These are phyloP conservation scores for Yponomeuta plumbellus DNA, from an alignment of 2,888 invertebrate genomes.

Conservation along the genomic window DNA sequence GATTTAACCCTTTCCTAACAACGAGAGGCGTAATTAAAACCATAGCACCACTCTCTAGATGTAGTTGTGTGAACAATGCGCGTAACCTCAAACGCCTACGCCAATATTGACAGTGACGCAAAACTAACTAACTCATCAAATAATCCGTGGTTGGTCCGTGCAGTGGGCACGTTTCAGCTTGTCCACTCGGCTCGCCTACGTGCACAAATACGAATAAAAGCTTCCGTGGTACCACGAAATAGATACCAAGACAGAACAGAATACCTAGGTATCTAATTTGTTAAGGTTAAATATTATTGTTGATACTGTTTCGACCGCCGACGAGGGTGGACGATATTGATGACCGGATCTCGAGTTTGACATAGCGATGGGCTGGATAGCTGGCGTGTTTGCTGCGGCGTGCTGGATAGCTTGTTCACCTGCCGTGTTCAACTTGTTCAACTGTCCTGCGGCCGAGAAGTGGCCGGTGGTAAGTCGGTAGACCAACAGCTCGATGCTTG, in stretches of 20 bases:
- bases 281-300: no score
- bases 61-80: slow-evolving; percentile 2
- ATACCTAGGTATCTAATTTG: no score
- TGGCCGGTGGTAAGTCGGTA: no score
- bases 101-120: slow-evolving; percentile 54
- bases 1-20: not conserved
- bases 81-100: slow-evolving; percentile 25
- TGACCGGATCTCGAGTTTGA: no score
- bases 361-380: no score
- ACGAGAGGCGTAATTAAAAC: not conserved
- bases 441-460: no score
- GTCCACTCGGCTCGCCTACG: slow-evolving; percentile 8
- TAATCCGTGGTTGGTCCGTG: not conserved
- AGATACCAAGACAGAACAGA: not conserved
- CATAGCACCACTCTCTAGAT: not conserved
- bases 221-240: slow-evolving; percentile 5
- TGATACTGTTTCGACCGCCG: no score
- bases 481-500: no score
- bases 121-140: slow-evolving; percentile 22
- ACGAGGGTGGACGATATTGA: no score
- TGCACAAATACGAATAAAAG: slow-evolving; percentile 12
- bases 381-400: no score
- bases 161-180: not conserved
- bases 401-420: no score
- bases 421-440: no score